These are phyloP conservation scores for Camponotus pennsylvanicus DNA, from an alignment of 1,140 invertebrate genomes.

Conservation along the genomic window DNA sequence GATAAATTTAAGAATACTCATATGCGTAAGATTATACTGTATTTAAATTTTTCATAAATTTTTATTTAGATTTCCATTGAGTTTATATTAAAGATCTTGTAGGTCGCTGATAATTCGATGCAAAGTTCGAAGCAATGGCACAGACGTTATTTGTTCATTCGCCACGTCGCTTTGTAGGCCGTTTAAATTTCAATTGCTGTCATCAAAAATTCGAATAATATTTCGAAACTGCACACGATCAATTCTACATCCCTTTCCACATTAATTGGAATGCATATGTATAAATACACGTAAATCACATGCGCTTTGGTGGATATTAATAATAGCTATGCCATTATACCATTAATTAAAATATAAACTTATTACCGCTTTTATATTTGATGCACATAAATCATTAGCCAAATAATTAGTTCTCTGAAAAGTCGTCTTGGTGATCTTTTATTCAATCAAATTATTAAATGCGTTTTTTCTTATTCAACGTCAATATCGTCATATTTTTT, in stretches of 20 bases:
- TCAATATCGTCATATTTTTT: slow-evolving; percentile 45
- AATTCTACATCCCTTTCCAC: slow-evolving; percentile 41
- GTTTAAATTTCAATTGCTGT: slow-evolving; percentile 34
- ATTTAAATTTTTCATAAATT: background rate
- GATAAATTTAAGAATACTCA: slow-evolving; percentile 43
- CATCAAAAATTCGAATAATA: slow-evolving; percentile 45
- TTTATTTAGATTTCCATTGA: background rate
- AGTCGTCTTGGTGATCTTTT: background rate
- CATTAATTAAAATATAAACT: slow-evolving; percentile 61
- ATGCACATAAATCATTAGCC: slow-evolving; percentile 16
- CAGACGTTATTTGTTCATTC: slow-evolving; percentile 52
- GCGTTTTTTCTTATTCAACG: slow-evolving; percentile 17
- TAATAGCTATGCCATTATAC: slow-evolving; percentile 56
- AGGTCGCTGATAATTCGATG: slow-evolving; percentile 51
- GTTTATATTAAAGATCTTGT: slow-evolving; percentile 16
- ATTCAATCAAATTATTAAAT: slow-evolving; percentile 7
- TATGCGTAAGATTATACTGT: background rate
- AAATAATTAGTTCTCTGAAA: slow-evolving; percentile 21
- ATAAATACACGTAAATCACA: slow-evolving; percentile 57
- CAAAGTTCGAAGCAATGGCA: slow-evolving; percentile 39
- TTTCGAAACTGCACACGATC: slow-evolving; percentile 66
- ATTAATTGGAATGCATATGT: slow-evolving; percentile 56
- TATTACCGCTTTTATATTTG: slow-evolving; percentile 53
- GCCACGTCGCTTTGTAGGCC: slow-evolving; percentile 54
- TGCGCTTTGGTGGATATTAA: slow-evolving; percentile 65